Base-by-base conservation (phyloP, 1,140 invertebrate genomes). In the Drosophila pachea region DNA sequence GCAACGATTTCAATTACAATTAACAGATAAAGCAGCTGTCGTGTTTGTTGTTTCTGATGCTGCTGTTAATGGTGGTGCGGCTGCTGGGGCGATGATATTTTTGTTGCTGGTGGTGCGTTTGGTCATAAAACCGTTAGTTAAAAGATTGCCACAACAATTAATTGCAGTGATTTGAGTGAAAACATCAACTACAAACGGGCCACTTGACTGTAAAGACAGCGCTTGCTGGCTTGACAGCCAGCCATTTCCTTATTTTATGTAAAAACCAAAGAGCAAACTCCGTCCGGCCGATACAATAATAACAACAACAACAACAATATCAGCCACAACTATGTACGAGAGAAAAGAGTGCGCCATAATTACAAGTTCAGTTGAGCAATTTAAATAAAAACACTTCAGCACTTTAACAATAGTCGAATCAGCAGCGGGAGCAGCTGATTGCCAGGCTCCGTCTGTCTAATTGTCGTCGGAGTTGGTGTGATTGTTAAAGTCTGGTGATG, bases 331-430 rank as follows among this genome's bases (percentile, higher is more conserved):
- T n/a, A n/a, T n/a, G 3, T 22, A 22, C 22, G 3, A 22, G 22
- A 22, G 22, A 36, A 55, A 56, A 64, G 49, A 50, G 9, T 47
- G 42, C 14, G 65, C 76, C 76, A 84, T 83, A 84, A 83, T 83
- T 83, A 86, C 79, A 84, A 86, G 79, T 83, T 83, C 76, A 83
- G 73, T 83, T 86, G 73, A 76, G 81, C 81, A 76, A 83, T 83
- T 84, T 79, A 83, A 83, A 83, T 86, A 76, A 83, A 83, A 83
- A 86, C 79, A 83, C 79, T 76, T 83, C 81, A 84, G 76, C 79
- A 86, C 81, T 79, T 76, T 68, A 86, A 86, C 79, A 83, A 83
- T 83, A 73, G 79, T 60, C 71, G 58, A 74, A 68, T 68, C 59
- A 72, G 29, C 33, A 16, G 49, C 32, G 16, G 12, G 32, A 52